Base-by-base conservation (phyloP, 2,888 invertebrate species). In the Hymenopus coronatus region DNA sequence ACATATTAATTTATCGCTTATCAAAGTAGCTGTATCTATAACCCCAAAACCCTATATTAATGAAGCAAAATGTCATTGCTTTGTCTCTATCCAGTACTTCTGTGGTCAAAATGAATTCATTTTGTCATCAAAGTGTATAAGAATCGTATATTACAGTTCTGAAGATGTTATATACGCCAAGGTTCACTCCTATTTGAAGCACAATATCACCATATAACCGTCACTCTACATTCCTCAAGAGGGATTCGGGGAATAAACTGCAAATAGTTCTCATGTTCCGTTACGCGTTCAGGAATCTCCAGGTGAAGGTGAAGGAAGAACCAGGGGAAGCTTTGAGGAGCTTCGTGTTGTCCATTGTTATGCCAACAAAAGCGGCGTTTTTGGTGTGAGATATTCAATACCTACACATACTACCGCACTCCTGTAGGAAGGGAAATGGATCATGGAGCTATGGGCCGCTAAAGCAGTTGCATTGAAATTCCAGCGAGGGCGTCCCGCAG, bases 341-440 rank as follows among this genome's bases (percentile, higher is more conserved):
- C 82, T 33, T 82, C 81, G 82, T 87, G 87, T 87, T 30, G 81
- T 20, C 82, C 33, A 87, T 87, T 87, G 87, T 87, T 82, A 28
- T 87, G 87, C 87, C 27, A 81, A 87, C 87, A 87, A 87, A 82
- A 82, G 87, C 33, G 12, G 28, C 82, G 82, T 81, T 87, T 82
- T 30, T 82, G 81, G 82, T 82, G 40, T 81, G 33, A 87, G 87
- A 87, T 82, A 86, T 28, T 86, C 86, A 27, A 40, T 46, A 85
- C 85, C 54, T 6, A 70, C 54, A 70, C 54, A 70, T 25, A 25
- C 25, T 70, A 15, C 20, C 54, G 25, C 20, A 20, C 20, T 70
- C 20, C 54, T 70, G 3, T 2, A 70, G 3, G 54, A 70, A 70
- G 54, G 25, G 54, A 20, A 70, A 70, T 70, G 25, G 54, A 70